A percentile compares a stretch with the other conserved stretches of the same genome.
phyloP scores from a whole-genome alignment of 23 tunicate genomes.

The Styela clava region DNA sequence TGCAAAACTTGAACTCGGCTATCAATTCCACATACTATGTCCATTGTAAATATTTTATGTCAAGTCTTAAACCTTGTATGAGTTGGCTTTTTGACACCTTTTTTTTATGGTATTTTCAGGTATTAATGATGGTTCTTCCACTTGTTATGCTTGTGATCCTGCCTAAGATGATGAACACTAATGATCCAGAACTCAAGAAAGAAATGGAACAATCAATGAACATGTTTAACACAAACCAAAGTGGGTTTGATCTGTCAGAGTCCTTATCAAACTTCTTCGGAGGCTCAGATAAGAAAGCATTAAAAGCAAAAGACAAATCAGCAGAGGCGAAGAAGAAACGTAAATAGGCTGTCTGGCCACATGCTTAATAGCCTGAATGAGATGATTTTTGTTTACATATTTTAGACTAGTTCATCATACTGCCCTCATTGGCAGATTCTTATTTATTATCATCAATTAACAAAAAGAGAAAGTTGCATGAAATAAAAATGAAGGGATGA shows the following conservation, averaged over 20 bases:
- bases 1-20: too few relatives aligned
- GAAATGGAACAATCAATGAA: constrained; percentile 95
- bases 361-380: too few relatives aligned
- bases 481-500: too few relatives aligned
- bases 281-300: constrained; percentile 31
- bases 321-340: neutral
- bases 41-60: too few relatives aligned
- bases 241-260: constrained; percentile 68
- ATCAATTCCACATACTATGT: too few relatives aligned
- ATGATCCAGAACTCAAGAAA: constrained; percentile 80
- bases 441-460: too few relatives aligned
- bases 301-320: constrained; percentile 29
- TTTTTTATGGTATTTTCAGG: constrained; percentile 26
- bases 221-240: constrained; percentile 62
- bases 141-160: constrained; percentile 59
- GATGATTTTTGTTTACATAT: too few relatives aligned
- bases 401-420: too few relatives aligned
- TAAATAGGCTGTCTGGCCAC: neutral
- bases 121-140: constrained; percentile 81
- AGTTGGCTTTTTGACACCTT: too few relatives aligned
- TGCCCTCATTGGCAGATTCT: too few relatives aligned
- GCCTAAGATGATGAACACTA: constrained; percentile 74
- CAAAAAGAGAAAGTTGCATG: too few relatives aligned
- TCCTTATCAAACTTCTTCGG: constrained; percentile 54
- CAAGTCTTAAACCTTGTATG: too few relatives aligned